Percentiles rank a stretch among this genome's conserved stretches.
Conservation (phyloP, 2,888 invertebrate genomes). For the Parthenolecanium corni region DNA sequence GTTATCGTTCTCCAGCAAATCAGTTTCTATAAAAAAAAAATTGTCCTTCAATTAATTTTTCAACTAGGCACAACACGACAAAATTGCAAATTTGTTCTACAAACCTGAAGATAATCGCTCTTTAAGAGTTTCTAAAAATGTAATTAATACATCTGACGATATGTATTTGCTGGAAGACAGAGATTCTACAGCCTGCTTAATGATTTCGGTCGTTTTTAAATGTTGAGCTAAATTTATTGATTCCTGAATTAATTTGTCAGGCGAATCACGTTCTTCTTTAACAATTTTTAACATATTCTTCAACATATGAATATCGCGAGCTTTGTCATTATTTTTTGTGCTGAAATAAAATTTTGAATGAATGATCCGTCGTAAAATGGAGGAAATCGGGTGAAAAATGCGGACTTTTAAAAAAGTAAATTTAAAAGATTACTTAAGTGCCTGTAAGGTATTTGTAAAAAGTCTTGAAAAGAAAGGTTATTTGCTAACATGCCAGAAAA, state of each 20-base stretch:
- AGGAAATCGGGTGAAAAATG: constrained; percentile 14
- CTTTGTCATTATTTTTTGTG: constrained; percentile 73
- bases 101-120: constrained; percentile 14
- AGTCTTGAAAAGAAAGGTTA: too few relatives aligned
- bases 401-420: constrained; percentile 1
- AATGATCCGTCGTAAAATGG: background rate
- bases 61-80: background rate
- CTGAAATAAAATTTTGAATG: constrained; percentile 39
- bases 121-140: constrained; percentile 37
- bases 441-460: too few relatives aligned
- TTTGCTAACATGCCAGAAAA: too few relatives aligned
- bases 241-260: constrained; percentile 45
- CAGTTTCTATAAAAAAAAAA: constrained; percentile 6
- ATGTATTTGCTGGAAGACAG: constrained; percentile 53
- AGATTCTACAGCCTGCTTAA: constrained; percentile 59
- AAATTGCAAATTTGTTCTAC: background rate
- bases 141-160: constrained; percentile 48
- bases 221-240: constrained; percentile 48
- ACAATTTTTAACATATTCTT: constrained; percentile 59
- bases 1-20: constrained; percentile 12
- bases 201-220: constrained; percentile 58
- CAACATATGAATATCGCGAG: constrained; percentile 75
- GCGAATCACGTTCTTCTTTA: constrained; percentile 45
- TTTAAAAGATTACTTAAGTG: background rate
- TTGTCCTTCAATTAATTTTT: too few relatives aligned